Conservation (phyloP, 2,797 vertebrate species). For the Poecilia picta region DNA sequence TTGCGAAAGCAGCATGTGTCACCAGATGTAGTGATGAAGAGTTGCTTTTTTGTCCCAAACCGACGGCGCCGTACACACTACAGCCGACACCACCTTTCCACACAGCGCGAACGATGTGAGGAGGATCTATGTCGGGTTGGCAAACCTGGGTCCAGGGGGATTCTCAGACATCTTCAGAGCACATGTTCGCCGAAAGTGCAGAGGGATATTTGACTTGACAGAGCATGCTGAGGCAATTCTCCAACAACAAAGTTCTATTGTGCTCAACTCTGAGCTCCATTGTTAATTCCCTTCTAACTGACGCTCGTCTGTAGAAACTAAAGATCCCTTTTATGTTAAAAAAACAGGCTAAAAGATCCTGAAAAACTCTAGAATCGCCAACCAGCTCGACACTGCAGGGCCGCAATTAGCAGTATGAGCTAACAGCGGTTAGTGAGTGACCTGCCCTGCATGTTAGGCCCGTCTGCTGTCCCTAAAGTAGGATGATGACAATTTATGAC, state of each 20-base stretch:
- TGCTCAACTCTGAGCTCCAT: constrained; percentile 41
- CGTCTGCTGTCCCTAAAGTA: constrained; percentile 17
- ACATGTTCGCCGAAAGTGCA: constrained; percentile 40
- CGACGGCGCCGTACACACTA: constrained; percentile 20
- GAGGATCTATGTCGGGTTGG: constrained; percentile 28
- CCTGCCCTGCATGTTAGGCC: constrained; percentile 2
- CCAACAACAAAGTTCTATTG: constrained; percentile 67
- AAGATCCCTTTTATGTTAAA: constrained; percentile 13
- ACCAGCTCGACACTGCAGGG: constrained; percentile 7
- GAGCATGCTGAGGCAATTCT: constrained; percentile 66
- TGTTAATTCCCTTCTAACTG: constrained; percentile 34
- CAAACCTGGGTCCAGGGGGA: not conserved
- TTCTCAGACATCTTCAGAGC: constrained; percentile 12
- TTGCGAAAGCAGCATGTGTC: constrained; percentile 24
- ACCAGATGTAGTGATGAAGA: constrained; percentile 28
- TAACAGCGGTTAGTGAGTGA: constrained; percentile 61
- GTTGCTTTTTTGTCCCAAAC: constrained; percentile 32
- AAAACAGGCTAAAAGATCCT: constrained; percentile 6
- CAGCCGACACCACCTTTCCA: constrained; percentile 38
- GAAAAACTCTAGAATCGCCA: constrained; percentile 1
- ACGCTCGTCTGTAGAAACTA: constrained; percentile 25
- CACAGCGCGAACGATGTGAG: constrained; percentile 21
- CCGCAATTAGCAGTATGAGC: constrained; percentile 19
- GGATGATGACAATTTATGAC: not conserved
- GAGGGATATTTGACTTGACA: constrained; percentile 68